phyloP scores from a whole-genome alignment of 2,888 invertebrate genomes.

The Dorcus hopei region DNA sequence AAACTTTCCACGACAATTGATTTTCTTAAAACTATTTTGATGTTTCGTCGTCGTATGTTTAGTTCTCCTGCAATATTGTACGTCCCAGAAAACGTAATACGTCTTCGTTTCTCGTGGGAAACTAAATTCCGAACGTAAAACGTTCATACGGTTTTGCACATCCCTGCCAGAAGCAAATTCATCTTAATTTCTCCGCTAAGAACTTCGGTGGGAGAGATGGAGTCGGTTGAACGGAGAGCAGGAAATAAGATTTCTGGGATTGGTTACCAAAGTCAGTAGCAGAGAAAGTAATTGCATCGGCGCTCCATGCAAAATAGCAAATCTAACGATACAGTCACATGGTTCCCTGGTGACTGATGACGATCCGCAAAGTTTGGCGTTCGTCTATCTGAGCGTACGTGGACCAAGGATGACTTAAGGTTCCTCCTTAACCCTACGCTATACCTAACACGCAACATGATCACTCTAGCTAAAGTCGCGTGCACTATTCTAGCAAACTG shows the following conservation, averaged over 20 bases:
- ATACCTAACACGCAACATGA: slow-evolving; percentile 20
- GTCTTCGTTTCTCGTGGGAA: too few species aligned
- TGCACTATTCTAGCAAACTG: slow-evolving; percentile 13
- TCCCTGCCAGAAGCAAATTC: slow-evolving; percentile 44
- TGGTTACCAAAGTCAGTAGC: slow-evolving; percentile 50
- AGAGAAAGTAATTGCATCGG: slow-evolving; percentile 52
- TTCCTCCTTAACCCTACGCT: not conserved
- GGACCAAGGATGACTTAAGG: too few species aligned
- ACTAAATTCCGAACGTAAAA: too few species aligned
- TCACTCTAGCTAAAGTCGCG: slow-evolving; percentile 21
- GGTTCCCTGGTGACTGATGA: slow-evolving; percentile 59
- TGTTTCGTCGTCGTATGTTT: too few species aligned
- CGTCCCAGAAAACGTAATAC: too few species aligned
- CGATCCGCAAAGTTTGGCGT: not conserved
- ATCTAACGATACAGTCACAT: slow-evolving; percentile 68
- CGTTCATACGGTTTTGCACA: slow-evolving; percentile 32
- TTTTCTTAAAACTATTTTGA: too few species aligned
- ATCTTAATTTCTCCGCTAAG: slow-evolving; percentile 40
- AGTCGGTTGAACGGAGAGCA: slow-evolving; percentile 1
- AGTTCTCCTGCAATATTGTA: too few species aligned
- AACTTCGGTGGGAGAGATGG: slow-evolving; percentile 32
- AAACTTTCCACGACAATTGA: too few species aligned
- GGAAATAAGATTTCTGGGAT: not conserved
- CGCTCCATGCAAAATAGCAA: slow-evolving; percentile 82
- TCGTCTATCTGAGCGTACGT: too few species aligned